Evolutionary conservation across 2,797 vertebrate species (phyloP), one percentile per base, ranked within the genome.

Genomic region (Nannoperca australis): DNA sequence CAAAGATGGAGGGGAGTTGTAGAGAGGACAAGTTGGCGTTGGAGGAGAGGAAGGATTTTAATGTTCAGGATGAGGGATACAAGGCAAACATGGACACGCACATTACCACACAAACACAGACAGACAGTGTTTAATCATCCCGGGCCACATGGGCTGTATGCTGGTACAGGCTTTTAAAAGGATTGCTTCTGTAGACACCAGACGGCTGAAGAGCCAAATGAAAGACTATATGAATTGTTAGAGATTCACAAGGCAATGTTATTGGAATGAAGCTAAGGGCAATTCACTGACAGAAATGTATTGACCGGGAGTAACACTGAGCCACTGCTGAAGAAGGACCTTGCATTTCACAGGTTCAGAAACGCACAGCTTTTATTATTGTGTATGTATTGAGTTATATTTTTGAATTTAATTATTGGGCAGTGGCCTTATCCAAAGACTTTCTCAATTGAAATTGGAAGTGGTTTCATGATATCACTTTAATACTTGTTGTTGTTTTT

Each of bases 111-210:
- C 68, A 75, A 73, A 79, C 63, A 3, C 62, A 69, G 44, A 40
- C 76, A 44, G 77, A 63, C 75, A 12, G 73, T 38, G 62, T 82
- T 88, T 85, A 73, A 92, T 89, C 85, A 90, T 85, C 67, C 42
- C 36, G 7, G 7, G 63, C 71, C 81, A 49, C 54, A n/a, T 18
- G 69, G 78, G 70, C 67, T 73, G 59, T 54, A 70, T 84, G 51
- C 72, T 73, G 61, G 32, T 61, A 7, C 49, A 64, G 54, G 86
- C 86, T 88, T 87, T 91, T 89, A 89, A 86, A 89, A 69, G 53
- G 66, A 91, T 90, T 91, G 83, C 83, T 78, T 90, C 67, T 78
- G 79, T 70, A 58, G 61, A 87, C 59, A 62, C 27, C 27, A 84
- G 86, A 83, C 18, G 24, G 53, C 75, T 50, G 80, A 69, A 83